Evolutionary conservation across 2,888 invertebrate species (phyloP), one percentile per base, ranked within the genome.

Genomic region (Lasioglossum figueresi): DNA sequence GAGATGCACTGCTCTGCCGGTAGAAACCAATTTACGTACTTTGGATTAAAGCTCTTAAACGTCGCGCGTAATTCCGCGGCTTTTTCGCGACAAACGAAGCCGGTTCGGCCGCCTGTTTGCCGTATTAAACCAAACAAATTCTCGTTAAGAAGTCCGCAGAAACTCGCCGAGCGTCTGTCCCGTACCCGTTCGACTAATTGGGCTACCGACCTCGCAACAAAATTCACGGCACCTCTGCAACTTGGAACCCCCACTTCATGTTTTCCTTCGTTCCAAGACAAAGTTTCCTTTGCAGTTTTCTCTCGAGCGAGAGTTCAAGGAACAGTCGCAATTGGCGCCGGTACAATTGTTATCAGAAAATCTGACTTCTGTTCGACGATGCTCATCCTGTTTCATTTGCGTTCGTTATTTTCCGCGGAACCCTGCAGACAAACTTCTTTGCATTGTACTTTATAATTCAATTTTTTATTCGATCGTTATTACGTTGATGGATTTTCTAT

Each of bases 21-120:
- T 16, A 14, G 48, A 23, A 59, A 59, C 12, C 63, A 27, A 14
- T 63, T 63, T 31, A 5, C 31, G 63, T 27, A 31, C 31, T 63
- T 6, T 16, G 63, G 63, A 16, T 31, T 63, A 63, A 63, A 14
- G 31, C 14, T 63, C 6, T 63, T 16, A 31, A 63, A 37, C 19
- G 12, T 56, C 52, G 71, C 27, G 63, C 48, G 59, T 76, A 66
- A 78, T 73, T 73, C 63, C 78, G 52, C 63, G 66, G 27, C n/a
- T 63, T n/a, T 40, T 23, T 43, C 16, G 68, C 59, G 82, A 70
- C 70, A 70, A 70, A 82, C 74, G 63, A 43, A 82, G 77, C 52
- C 48, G 52, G n/a, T 14, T 37, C 71, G 70, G 48, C 16, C 16
- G 71, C 5, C 63, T 2, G 14, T 31, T 71, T 45, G 45, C 27